Conservation (phyloP, 2,113 vertebrate species). For the Anhinga rufa region DNA sequence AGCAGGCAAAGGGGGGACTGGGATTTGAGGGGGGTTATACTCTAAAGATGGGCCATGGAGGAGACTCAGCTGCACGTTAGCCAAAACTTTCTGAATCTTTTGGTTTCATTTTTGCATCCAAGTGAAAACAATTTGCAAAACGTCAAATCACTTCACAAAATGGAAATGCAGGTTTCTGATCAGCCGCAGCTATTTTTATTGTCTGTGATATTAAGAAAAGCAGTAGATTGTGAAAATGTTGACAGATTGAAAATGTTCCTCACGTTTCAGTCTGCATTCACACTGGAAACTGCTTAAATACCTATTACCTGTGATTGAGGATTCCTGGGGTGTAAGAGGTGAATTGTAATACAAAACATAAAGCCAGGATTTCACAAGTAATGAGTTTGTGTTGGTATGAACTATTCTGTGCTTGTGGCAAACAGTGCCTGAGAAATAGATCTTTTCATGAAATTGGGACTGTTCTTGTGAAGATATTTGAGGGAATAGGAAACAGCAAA, state of each 20-base stretch:
- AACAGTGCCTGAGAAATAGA: neutral
- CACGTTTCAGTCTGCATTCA: neutral
- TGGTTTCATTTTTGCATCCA: neutral
- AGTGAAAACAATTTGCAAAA: neutral
- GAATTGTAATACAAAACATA: neutral
- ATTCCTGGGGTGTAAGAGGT: neutral
- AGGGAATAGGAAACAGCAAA: neutral
- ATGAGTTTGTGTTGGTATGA: neutral
- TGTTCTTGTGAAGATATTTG: neutral
- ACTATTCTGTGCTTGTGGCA: neutral
- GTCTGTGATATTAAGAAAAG: neutral
- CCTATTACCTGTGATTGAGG: neutral
- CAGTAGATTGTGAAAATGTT: neutral
- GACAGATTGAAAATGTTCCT: neutral
- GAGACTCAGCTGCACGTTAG: neutral
- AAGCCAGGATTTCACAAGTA: neutral
- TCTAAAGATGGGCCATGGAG: neutral
- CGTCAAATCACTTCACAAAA: neutral
- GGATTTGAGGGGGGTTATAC: too few relatives aligned
- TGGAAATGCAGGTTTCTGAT: neutral
- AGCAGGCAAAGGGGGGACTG: neutral
- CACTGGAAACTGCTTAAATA: neutral
- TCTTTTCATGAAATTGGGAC: neutral
- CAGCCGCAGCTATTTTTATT: neutral
- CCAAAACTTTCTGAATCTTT: neutral